Percentiles rank a stretch among this genome's conserved stretches.
Evolutionary conservation across 2,113 vertebrate genomes (phyloP).

Genomic region (Syngnathus typhle): DNA sequence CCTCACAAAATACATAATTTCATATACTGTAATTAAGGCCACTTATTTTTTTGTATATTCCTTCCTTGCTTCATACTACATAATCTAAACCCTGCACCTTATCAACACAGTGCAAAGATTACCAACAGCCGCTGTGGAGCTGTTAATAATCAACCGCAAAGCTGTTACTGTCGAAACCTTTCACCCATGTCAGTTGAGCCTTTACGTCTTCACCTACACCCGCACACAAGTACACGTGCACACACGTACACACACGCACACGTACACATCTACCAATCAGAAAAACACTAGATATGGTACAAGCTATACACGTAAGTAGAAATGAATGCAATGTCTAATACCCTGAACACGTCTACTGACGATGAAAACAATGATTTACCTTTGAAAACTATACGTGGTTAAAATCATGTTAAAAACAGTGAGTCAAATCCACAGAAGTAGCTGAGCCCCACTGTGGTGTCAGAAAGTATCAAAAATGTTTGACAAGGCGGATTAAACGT

Average conservation of each 20-base stretch:
- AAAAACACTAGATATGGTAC: conserved; percentile 13
- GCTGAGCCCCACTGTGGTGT: neutral
- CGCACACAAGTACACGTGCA: conserved; percentile 9
- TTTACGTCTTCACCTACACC: neutral
- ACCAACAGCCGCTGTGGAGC: conserved; percentile 10
- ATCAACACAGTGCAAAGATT: conserved; percentile 8
- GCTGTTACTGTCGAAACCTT: conserved; percentile 37
- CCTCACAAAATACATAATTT: neutral
- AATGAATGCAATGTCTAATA: neutral
- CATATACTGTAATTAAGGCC: too few relatives aligned
- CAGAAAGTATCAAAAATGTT: neutral
- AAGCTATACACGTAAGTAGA: neutral
- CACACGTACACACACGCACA: neutral
- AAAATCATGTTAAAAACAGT: neutral
- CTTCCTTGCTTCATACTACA: neutral
- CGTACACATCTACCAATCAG: conserved; percentile 11
- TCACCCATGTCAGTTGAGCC: conserved; percentile 46
- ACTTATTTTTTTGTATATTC: neutral
- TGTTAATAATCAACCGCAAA: conserved; percentile 58
- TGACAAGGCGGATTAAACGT: conserved; percentile 1
- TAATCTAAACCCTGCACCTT: neutral
- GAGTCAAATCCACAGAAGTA: neutral
- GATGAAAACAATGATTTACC: neutral
- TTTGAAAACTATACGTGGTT: neutral
- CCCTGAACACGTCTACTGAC: neutral